Evolutionary conservation across 2,888 invertebrate species (phyloP), one percentile per base, ranked within the genome.

Genomic region (Thalpophila matura): DNA sequence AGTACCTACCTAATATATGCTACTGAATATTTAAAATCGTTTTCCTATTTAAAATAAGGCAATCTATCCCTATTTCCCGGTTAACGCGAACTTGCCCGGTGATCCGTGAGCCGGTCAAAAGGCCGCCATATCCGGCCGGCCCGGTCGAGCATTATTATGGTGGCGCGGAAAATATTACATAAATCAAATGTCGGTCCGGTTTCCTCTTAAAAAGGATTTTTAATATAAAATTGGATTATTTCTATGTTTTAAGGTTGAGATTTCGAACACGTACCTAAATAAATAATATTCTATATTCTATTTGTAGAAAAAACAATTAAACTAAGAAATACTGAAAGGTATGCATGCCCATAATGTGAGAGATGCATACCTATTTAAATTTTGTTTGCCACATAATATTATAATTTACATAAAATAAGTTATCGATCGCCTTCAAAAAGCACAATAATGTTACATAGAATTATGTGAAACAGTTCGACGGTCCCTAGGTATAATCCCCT

Each of bases 81-180:
- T 47, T 66, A 72, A 51, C 42, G 50, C 12, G 54, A 43, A 56
- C 55, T 53, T 51, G 60, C 22, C 45, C 74, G 65, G 35, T 79
- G 80, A 76, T 70, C 80, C 81, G 76, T 59, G 56, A 42, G 29
- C 80, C 74, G 77, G 74, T 81, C 83, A 83, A 83, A 82, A 78
- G 82, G 77, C 74, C 58, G 69, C 77, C 60, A 78, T 77, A 79
- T 77, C 83, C 78, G 77, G 70, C 40, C 51, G 49, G 42, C 16
- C 72, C 80, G 64, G 65, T 79, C 74, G 43, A 68, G 29, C 67
- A 65, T n/a, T 74, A 71, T 51, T 71, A 76, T 45, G 40, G 24
- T 50, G 47, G 55, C 24, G 18, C 37, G 57, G 58, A 50, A 65
- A 71, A 61, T 62, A 47, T 70, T 57, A 74, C 63, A 47, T 50